Evolutionary conservation across 2,113 vertebrate species (phyloP).

Genomic region (Promerops cafer): DNA sequence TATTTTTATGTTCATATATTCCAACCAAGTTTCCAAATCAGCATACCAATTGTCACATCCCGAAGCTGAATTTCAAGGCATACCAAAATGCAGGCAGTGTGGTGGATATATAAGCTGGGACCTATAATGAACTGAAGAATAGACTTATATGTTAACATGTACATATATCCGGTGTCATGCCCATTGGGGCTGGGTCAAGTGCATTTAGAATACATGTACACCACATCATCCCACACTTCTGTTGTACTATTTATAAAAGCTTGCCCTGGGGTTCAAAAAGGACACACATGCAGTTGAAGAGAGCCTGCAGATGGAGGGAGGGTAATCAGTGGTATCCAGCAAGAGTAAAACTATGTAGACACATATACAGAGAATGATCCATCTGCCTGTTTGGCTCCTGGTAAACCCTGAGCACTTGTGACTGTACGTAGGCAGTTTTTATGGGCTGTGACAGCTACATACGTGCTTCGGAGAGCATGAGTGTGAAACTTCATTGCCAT

Average conservation of each 20-base stretch:
- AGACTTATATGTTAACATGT: neutral
- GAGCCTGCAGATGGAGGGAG: neutral
- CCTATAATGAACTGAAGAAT: neutral
- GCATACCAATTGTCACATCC: neutral
- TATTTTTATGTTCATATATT: neutral
- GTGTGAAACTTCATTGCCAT: neutral
- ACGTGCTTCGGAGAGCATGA: neutral
- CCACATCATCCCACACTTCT: neutral
- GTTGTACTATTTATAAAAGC: neutral
- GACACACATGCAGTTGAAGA: neutral
- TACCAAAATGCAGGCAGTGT: neutral
- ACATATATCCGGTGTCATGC: neutral
- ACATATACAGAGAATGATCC: neutral
- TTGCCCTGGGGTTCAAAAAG: neutral
- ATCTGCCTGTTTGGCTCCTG: slow-evolving; percentile 8
- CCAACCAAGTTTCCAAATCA: neutral
- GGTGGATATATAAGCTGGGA: neutral
- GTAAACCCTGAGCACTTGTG: neutral
- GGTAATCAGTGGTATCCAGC: neutral
- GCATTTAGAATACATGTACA: neutral
- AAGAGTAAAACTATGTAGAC: neutral
- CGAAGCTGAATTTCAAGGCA: neutral
- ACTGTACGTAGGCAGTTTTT: neutral
- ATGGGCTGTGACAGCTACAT: neutral
- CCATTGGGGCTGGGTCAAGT: neutral